Evolutionary conservation across 2,888 invertebrate species (phyloP).

Genomic region (Caenorhabditis sp.): DNA sequence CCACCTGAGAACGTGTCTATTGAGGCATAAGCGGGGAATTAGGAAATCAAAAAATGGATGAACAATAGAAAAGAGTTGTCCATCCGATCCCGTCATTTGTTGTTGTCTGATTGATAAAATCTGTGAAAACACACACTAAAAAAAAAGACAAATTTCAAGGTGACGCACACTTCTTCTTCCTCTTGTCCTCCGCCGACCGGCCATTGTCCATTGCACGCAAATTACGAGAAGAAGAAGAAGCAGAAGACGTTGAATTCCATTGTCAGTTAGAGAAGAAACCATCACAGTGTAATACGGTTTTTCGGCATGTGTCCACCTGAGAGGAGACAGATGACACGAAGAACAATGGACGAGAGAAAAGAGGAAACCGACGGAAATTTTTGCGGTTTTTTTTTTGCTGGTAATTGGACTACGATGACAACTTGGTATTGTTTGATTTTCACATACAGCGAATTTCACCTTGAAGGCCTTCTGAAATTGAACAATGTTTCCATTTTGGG

Average conservation of each 20-base stretch:
- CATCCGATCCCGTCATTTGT: slow-evolving; percentile 1
- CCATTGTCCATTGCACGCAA: slow-evolving; percentile 62
- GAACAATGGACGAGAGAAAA: slow-evolving; percentile 33
- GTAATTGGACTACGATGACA: slow-evolving; percentile 58
- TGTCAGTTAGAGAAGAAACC: slow-evolving; percentile 34
- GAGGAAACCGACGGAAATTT: slow-evolving; percentile 22
- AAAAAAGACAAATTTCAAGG: slow-evolving; percentile 28
- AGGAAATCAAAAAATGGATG: slow-evolving; percentile 3
- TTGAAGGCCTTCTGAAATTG: slow-evolving; percentile 47
- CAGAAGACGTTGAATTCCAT: slow-evolving; percentile 34
- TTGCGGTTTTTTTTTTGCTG: slow-evolving; percentile 52
- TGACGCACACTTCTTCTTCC: slow-evolving; percentile 22
- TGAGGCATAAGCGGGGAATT: background rate
- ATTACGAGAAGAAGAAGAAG: slow-evolving; percentile 42
- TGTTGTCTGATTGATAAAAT: slow-evolving; percentile 29
- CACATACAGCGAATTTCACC: slow-evolving; percentile 24
- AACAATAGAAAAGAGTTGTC: slow-evolving; percentile 1
- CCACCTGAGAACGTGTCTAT: slow-evolving; percentile 19
- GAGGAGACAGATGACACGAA: background rate
- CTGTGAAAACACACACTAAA: slow-evolving; percentile 26
- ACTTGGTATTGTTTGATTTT: slow-evolving; percentile 51
- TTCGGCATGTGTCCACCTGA: slow-evolving; percentile 57
- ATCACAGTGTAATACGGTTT: slow-evolving; percentile 53
- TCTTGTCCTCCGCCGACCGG: slow-evolving; percentile 17
- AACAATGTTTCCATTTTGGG: slow-evolving; percentile 41